A percentile compares a stretch with the other conserved stretches of the same genome.
Conservation (phyloP, 2,888 invertebrate species). For the Lysandra coridon region DNA sequence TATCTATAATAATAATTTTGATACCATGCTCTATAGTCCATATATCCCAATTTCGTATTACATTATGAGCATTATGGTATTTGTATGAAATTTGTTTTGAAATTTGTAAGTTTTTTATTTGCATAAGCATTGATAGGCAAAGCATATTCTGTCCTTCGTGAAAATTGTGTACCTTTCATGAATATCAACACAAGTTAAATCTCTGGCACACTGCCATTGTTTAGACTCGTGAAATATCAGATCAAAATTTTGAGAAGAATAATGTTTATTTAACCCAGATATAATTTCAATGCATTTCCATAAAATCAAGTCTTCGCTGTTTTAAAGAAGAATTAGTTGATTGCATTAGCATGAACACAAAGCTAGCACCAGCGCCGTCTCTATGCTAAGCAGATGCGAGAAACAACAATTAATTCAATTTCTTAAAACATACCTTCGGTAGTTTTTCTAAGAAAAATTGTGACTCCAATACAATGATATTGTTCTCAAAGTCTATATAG, state of each 20-base stretch:
- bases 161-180: constrained; percentile 3
- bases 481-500: background rate
- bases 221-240: constrained; percentile 11
- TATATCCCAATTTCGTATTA: no score
- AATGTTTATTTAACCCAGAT: constrained; percentile 15
- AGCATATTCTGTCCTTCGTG: constrained; percentile 10
- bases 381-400: constrained; percentile 17
- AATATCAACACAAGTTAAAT: constrained; percentile 23
- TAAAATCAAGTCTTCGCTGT: background rate
- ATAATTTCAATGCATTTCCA: constrained; percentile 24
- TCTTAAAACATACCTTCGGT: constrained; percentile 1
- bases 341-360: constrained; percentile 23
- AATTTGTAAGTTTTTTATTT: background rate
- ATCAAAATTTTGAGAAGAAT: constrained; percentile 18
- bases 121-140: background rate
- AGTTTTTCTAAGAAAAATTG: background rate
- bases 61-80: background rate
- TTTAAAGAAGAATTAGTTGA: constrained; percentile 25
- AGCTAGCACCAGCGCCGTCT: background rate
- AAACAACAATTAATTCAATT: constrained; percentile 17
- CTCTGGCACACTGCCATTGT: constrained; percentile 11
- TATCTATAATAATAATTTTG: no score
- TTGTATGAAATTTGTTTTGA: background rate
- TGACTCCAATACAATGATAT: background rate
- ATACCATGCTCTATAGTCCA: no score